Evolutionary conservation across 2,113 vertebrate genomes (phyloP).

Genomic region (Azemiops feae): DNA sequence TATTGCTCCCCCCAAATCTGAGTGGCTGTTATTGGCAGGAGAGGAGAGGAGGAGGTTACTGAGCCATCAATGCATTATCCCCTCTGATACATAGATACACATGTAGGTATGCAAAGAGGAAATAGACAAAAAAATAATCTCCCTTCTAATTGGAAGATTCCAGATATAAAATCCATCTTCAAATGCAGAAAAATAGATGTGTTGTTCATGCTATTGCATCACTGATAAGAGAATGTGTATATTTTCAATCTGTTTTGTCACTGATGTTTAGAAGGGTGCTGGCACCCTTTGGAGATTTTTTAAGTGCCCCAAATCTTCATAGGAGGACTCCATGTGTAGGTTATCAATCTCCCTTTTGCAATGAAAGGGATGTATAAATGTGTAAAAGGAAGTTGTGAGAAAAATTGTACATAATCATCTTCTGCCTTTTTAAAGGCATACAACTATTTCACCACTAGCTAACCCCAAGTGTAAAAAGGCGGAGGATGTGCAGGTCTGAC

Average conservation of each 20-base stretch:
- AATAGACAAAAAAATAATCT: not conserved
- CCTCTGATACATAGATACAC: not conserved
- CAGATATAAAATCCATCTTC: not conserved
- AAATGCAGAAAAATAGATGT: not conserved
- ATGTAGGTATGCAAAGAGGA: not conserved
- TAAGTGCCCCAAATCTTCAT: not conserved
- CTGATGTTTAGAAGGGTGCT: not conserved
- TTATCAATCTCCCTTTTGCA: not conserved
- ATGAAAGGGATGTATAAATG: not conserved
- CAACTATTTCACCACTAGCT: not conserved
- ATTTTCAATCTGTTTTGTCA: not conserved
- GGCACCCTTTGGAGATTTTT: not conserved
- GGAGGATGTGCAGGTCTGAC: accelerated
- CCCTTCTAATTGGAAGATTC: not conserved
- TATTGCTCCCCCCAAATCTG: not conserved
- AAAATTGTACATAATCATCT: not conserved
- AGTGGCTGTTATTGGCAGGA: not conserved
- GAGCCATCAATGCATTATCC: not conserved
- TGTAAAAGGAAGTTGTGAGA: not conserved
- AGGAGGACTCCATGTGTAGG: not conserved
- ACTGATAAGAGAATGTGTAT: not conserved
- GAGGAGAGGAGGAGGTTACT: not conserved
- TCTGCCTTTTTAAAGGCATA: not conserved
- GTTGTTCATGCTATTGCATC: not conserved
- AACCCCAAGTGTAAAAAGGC: accelerated